Conservation (phyloP, 2,113 vertebrate species). For the Cervus canadensis region DNA sequence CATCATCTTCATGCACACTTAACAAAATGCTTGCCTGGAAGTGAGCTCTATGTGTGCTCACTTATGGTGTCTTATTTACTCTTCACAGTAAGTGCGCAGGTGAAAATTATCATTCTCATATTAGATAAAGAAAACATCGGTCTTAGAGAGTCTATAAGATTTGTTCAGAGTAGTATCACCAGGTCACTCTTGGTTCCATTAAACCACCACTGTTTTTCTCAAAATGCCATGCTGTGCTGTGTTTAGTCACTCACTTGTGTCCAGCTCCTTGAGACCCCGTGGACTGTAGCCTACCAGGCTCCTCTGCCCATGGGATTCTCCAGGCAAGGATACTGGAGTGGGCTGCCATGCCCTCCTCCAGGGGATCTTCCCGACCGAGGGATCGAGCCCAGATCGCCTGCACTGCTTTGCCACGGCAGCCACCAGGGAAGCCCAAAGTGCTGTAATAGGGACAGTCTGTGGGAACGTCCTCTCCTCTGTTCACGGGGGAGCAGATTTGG, state of each 20-base stretch:
- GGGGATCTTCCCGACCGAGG: neutral
- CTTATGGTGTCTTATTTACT: neutral
- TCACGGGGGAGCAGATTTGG: neutral
- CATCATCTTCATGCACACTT: neutral
- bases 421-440: neutral
- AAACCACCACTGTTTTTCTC: neutral
- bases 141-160: neutral
- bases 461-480: neutral
- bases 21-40: neutral
- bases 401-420: neutral
- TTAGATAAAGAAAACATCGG: neutral
- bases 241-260: neutral
- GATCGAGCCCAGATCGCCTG: neutral
- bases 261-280: fast-evolving
- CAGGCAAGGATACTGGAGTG: neutral
- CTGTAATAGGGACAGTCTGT: neutral
- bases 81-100: neutral
- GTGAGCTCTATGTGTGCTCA: neutral
- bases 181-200: neutral
- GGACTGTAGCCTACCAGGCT: neutral
- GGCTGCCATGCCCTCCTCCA: neutral
- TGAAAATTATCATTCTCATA: neutral
- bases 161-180: neutral
- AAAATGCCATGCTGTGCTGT: neutral
- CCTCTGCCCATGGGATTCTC: neutral